These are phyloP conservation scores for Acrocephalus scirpaceus DNA, from an alignment of 2,797 vertebrate genomes.

Conservation along the genomic window DNA sequence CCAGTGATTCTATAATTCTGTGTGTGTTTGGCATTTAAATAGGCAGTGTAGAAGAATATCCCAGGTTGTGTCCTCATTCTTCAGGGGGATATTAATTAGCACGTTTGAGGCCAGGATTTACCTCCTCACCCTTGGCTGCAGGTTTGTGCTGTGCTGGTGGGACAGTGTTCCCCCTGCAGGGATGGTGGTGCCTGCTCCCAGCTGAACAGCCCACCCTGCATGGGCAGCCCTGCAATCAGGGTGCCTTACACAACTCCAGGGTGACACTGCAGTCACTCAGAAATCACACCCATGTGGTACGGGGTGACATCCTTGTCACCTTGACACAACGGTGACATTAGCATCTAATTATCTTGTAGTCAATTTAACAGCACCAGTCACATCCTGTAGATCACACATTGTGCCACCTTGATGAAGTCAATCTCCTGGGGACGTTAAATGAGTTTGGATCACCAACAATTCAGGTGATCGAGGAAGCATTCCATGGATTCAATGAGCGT, in stretches of 20 bases:
- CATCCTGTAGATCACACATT: neutral
- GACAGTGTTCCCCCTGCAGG: neutral
- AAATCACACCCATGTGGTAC: constrained; percentile 19
- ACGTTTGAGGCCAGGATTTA: neutral
- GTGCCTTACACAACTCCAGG: neutral
- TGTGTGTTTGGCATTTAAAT: neutral
- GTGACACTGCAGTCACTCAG: constrained; percentile 47
- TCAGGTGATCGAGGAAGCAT: fast-evolving
- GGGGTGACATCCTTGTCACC: constrained; percentile 50
- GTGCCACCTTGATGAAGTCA: neutral
- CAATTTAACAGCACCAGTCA: constrained; percentile 56
- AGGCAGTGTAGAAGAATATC: neutral
- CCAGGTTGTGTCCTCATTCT: neutral
- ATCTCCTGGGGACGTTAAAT: neutral
- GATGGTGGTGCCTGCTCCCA: neutral
- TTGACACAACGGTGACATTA: constrained; percentile 64
- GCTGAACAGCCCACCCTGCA: neutral
- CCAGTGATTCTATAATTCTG: neutral
- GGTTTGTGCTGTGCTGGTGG: neutral
- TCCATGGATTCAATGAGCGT: fast-evolving
- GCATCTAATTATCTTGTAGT: constrained; percentile 55
- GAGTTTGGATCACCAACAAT: neutral
- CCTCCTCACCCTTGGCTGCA: neutral
- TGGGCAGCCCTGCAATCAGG: neutral
- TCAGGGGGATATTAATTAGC: neutral